Evolutionary conservation across 2,888 invertebrate species (phyloP).

Genomic region (Pyrrhosoma nymphula): DNA sequence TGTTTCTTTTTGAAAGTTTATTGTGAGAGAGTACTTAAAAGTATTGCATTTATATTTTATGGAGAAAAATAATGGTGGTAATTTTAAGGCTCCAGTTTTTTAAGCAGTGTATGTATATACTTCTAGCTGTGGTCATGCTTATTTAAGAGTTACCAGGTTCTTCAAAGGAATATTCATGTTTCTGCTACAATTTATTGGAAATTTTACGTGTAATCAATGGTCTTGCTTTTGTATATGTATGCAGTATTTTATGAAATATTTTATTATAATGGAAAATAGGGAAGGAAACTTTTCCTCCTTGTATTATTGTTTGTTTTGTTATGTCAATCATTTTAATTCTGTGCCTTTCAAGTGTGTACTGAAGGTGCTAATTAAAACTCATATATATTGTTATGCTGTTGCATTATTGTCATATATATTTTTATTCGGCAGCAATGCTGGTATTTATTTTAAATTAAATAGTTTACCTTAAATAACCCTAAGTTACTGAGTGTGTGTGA

Average conservation of each 20-base stretch:
- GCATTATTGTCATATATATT: too few species aligned
- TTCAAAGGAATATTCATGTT: background rate
- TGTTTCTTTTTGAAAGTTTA: background rate
- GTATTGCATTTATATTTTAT: background rate
- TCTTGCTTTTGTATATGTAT: background rate
- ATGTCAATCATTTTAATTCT: background rate
- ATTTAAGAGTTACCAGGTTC: background rate
- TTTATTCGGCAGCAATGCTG: too few species aligned
- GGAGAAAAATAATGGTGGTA: too few species aligned
- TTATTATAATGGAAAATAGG: background rate
- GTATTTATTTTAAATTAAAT: too few species aligned
- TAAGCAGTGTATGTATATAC: too few species aligned
- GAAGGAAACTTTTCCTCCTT: background rate
- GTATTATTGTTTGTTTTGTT: background rate
- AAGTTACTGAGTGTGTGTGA: too few species aligned
- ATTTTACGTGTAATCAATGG: background rate
- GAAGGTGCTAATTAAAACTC: conserved; percentile 1
- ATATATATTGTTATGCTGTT: background rate
- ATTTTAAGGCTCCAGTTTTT: too few species aligned
- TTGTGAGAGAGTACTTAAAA: background rate
- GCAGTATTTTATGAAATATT: background rate
- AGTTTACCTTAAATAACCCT: too few species aligned
- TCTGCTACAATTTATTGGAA: background rate
- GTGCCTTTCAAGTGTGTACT: background rate
- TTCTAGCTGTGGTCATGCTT: background rate